These are phyloP conservation scores for Scaptomyza cyrtandrae DNA, from an alignment of 2,888 invertebrate genomes.

Conservation along the genomic window DNA sequence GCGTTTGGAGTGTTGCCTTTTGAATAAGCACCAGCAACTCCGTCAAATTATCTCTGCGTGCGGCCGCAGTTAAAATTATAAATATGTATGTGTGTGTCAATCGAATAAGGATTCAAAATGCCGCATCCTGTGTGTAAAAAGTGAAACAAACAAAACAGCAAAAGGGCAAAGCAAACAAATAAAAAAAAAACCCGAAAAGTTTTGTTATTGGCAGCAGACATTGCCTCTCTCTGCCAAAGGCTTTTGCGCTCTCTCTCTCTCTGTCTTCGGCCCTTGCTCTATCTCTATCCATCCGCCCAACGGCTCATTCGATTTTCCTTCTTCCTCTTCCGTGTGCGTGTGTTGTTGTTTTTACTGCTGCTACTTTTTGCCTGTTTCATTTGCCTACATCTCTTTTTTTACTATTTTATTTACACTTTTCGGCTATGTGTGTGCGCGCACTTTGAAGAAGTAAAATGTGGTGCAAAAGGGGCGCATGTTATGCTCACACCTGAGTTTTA, in stretches of 20 bases:
- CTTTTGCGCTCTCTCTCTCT: slow-evolving; percentile 27
- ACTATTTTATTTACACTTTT: slow-evolving; percentile 70
- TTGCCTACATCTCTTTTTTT: slow-evolving; percentile 46
- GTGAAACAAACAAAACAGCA: slow-evolving; percentile 62
- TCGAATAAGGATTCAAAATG: slow-evolving; percentile 47
- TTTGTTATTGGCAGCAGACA: slow-evolving; percentile 64
- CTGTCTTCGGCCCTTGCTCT: slow-evolving; percentile 17
- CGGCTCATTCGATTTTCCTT: slow-evolving; percentile 64
- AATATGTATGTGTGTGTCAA: slow-evolving; percentile 10
- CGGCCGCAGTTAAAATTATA: slow-evolving; percentile 5
- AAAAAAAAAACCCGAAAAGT: slow-evolving; percentile 34
- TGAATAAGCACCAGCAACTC: slow-evolving; percentile 35
- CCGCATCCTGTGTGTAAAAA: slow-evolving; percentile 72
- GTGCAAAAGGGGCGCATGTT: slow-evolving; percentile 16
- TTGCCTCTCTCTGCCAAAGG: slow-evolving; percentile 44
- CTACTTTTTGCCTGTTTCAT: slow-evolving; percentile 52
- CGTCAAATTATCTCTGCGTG: slow-evolving; percentile 7
- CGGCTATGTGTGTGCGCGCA: slow-evolving; percentile 34
- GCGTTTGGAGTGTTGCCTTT: slow-evolving; percentile 46
- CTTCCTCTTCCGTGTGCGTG: slow-evolving; percentile 51
- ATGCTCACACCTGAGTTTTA: slow-evolving; percentile 54
- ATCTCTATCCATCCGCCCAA: slow-evolving; percentile 20
- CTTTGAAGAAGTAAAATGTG: slow-evolving; percentile 6
- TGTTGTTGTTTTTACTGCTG: slow-evolving; percentile 25
- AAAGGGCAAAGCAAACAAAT: slow-evolving; percentile 63